Conservation (phyloP, 1,140 invertebrate genomes). For the Dendroctonus ponderosae region DNA sequence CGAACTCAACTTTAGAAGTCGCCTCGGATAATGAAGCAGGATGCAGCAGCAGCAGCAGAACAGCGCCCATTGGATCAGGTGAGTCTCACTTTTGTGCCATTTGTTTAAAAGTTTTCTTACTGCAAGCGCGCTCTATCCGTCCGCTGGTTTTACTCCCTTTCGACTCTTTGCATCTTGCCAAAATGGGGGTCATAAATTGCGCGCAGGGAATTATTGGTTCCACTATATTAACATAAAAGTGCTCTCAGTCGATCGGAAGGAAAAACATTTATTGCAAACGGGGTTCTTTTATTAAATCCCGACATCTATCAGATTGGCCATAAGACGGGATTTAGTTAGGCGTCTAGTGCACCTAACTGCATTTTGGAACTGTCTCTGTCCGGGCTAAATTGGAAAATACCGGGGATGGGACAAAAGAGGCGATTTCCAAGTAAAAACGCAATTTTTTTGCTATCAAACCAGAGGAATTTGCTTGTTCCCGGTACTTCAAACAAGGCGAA, state of each 20-base stretch:
- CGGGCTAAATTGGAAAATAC: conserved; percentile 26
- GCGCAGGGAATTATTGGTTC: conserved; percentile 32
- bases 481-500: no score
- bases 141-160: background rate
- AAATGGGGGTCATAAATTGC: conserved; percentile 29
- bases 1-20: conserved; percentile 42
- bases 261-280: conserved; percentile 44
- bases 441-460: no score
- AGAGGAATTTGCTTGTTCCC: no score
- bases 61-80: conserved; percentile 47
- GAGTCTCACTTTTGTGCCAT: conserved; percentile 19
- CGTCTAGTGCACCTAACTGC: conserved; percentile 42
- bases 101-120: no score
- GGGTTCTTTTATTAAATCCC: conserved; percentile 45
- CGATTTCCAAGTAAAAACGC: no score
- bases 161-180: conserved; percentile 18
- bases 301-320: conserved; percentile 44
- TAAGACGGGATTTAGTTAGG: conserved; percentile 41
- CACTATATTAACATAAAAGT: conserved; percentile 36
- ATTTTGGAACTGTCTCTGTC: conserved; percentile 27
- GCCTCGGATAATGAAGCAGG: conserved; percentile 39
- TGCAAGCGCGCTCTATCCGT: no score
- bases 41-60: conserved; percentile 36
- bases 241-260: conserved; percentile 32
- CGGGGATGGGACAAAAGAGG: conserved; percentile 6